Base-by-base conservation (phyloP, 2,113 vertebrate genomes). In the Chloropsis hardwickii region DNA sequence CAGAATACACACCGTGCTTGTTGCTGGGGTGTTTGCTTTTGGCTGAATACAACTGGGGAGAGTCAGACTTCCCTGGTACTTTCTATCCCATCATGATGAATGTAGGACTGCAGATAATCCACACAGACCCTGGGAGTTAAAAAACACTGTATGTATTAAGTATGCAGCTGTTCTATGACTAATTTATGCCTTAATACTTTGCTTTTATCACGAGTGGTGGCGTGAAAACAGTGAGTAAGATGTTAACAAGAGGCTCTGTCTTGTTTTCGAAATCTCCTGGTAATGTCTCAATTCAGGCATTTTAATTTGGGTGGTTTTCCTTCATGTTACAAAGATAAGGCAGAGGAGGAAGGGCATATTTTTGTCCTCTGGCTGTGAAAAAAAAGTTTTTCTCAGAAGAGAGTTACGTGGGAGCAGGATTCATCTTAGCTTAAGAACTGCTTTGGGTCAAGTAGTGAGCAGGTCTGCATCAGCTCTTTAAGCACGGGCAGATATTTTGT, bases 101-200 rank as follows among this genome's bases (percentile, higher is more conserved):
- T 78, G 29, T 11, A 14, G 62, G 39, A 22, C 27, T 92, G 81
- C 37, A 47, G 29, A 58, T 66, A 19, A 15, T 15, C 44, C 25
- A 6, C 48, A 37, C 61, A 61, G 51, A 70, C n/a, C 37, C 39
- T 62, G 76, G 47, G 62, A 91, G 58, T 48, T 91, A 33, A 91
- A 80, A 57, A 37, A n/a, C 61, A 37, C 27, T 67, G 25, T 18
- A 6, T 78, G 24, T 73, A 86, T 91, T 78, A 86, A 78, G 54
- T 35, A 10, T 40, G 67, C 4, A 5, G 42, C 67, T 86, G 33
- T 88, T 90, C 76, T 81, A 3, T 83, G 65, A 82, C 60, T 90
- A 78, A 82, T 91, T 94, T 95, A 56, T 77, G 69, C 64, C 67
- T 90, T 90, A 95, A 74, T 90, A 73, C 72, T 85, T 77, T 3